Evolutionary conservation across 2,888 invertebrate genomes (phyloP), one percentile per base, ranked within the genome.

Genomic region (Phytoseiulus persimilis): DNA sequence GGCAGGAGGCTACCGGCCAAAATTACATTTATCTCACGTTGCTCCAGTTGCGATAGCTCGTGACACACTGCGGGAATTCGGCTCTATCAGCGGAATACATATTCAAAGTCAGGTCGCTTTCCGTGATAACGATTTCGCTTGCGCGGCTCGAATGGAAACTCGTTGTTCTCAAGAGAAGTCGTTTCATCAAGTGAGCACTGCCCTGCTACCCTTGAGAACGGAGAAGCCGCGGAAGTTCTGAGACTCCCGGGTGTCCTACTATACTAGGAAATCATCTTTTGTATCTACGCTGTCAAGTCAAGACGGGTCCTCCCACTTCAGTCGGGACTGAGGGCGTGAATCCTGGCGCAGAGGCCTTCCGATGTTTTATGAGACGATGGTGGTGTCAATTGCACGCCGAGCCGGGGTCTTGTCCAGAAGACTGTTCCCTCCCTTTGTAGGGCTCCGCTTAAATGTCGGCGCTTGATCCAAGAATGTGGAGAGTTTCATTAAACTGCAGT

Each of bases 21-120:
- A 65, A 65, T 65, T 65, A 65, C 65, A 65, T 65, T 65, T 65
- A 65, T 65, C 65, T 65, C 65, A 65, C 65, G 65, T 65, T 65
- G 65, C 65, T 28, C 18, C 65, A 65, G 65, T 28, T 2, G 65
- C 9, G 28, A 14, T 18, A 65, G 65, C 65, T 28, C 65, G 28
- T 65, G 65, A 2, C 23, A 14, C 2, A 14, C 18, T 23, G 65
- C 65, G 14, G 65, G 65, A 65, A 65, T 65, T 18, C 28, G 65
- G 18, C 65, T 65, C 28, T 28, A 28, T 28, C 65, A 28, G 65
- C 65, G 65, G 18, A 65, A 39, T 65, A 23, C 28, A 65, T 28
- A 28, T 28, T 65, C 65, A 65, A 28, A 65, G 65, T 65, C 39
- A 39, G 39, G 18, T 65, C 65, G 65, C 14, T 65, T 23, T 18